These are phyloP conservation scores for Salvator merianae DNA, from an alignment of 2,113 vertebrate genomes.

Conservation along the genomic window DNA sequence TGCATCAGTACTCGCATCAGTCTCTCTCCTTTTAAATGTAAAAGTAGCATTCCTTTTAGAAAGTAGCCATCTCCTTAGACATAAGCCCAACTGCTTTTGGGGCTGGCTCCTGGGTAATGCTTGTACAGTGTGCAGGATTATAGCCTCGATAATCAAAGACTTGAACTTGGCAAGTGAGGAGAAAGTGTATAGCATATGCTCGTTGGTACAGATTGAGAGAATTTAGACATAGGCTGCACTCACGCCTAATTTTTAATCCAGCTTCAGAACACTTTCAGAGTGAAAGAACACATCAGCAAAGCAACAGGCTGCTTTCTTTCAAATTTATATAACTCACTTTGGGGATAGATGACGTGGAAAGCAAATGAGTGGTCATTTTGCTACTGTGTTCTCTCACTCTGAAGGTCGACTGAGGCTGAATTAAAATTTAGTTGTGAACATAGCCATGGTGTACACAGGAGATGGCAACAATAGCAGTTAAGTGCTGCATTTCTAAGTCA, in stretches of 20 bases:
- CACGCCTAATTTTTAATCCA: too few relatives aligned
- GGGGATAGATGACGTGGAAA: too few relatives aligned
- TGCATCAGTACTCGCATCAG: background rate
- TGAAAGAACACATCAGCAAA: too few relatives aligned
- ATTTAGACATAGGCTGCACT: background rate
- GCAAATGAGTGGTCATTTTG: too few relatives aligned
- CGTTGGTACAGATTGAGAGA: background rate
- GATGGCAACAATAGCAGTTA: too few relatives aligned
- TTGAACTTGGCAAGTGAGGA: background rate
- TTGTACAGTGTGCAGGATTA: background rate
- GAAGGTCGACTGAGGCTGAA: too few relatives aligned
- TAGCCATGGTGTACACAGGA: too few relatives aligned
- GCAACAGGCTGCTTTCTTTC: too few relatives aligned
- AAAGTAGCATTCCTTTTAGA: background rate
- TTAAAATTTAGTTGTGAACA: too few relatives aligned
- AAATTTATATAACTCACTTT: too few relatives aligned
- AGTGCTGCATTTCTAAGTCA: background rate
- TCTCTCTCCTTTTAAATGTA: background rate
- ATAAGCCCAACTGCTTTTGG: background rate
- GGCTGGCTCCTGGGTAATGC: background rate
- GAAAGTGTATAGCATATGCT: background rate
- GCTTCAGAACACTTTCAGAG: too few relatives aligned
- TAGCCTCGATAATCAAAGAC: background rate
- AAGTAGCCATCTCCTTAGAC: background rate
- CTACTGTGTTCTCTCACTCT: too few relatives aligned